Evolutionary conservation across 2,888 invertebrate species (phyloP).

Genomic region (Ypsolopha scabrella): DNA sequence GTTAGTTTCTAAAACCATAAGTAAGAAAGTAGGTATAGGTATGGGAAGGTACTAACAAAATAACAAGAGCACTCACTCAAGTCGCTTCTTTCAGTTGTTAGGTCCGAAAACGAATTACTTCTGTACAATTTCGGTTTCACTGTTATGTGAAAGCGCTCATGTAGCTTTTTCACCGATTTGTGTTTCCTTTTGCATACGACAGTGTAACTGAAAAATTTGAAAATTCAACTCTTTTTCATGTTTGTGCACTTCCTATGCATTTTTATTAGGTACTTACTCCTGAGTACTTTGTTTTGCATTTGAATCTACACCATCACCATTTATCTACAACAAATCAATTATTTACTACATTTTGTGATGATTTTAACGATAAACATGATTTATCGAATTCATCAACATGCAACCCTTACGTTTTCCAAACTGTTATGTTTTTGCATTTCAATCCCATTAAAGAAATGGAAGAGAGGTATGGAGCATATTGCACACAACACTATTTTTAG

Average conservation of each 20-base stretch:
- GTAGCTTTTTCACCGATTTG: slow-evolving; percentile 26
- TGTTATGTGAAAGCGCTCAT: slow-evolving; percentile 53
- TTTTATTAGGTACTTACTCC: neutral
- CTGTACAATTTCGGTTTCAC: slow-evolving; percentile 45
- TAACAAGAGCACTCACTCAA: slow-evolving; percentile 35
- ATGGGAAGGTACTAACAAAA: too few species aligned
- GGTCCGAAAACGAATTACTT: slow-evolving; percentile 50
- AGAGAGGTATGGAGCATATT: slow-evolving; percentile 45
- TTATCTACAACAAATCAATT: slow-evolving; percentile 23
- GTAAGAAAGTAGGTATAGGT: too few species aligned
- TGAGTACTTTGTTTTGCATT: slow-evolving; percentile 24
- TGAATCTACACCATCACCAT: slow-evolving; percentile 32
- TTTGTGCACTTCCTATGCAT: too few species aligned
- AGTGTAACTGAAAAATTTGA: slow-evolving; percentile 11
- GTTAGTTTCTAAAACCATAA: too few species aligned
- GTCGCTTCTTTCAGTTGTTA: slow-evolving; percentile 38
- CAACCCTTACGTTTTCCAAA: slow-evolving; percentile 41
- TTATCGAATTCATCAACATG: slow-evolving; percentile 1
- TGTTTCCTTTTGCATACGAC: slow-evolving; percentile 30
- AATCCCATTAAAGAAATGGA: slow-evolving; percentile 43
- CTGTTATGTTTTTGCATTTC: slow-evolving; percentile 57
- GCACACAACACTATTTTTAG: slow-evolving; percentile 32
- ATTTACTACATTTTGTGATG: too few species aligned
- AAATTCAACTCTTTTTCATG: neutral
- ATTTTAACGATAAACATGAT: too few species aligned